A percentile compares a stretch with the other conserved stretches of the same genome.
phyloP scores from a whole-genome alignment of 1,140 invertebrate genomes.

The Eupeodes corollae region DNA sequence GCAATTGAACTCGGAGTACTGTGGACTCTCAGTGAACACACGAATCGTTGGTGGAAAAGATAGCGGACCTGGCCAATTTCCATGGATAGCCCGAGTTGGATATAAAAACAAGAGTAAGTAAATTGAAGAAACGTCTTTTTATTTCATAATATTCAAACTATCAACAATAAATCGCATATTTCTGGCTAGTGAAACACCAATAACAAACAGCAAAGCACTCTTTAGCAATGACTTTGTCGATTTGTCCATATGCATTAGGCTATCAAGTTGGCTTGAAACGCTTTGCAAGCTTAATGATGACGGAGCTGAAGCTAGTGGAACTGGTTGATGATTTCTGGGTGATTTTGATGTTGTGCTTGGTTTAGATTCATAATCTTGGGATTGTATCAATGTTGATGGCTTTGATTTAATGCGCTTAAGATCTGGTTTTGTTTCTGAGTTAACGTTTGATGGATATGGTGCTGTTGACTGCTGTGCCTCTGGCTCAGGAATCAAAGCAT shows the following conservation, averaged over 20 bases:
- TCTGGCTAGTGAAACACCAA: neutral
- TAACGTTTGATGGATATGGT: no score
- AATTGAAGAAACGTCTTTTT: neutral
- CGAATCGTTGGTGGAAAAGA: conserved; percentile 52
- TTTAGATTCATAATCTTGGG: no score
- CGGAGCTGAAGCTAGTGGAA: no score
- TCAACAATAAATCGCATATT: neutral
- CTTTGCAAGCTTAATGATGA: no score
- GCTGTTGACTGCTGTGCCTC: no score
- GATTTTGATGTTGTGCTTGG: no score
- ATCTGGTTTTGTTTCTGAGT: no score
- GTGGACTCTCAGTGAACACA: conserved; percentile 44
- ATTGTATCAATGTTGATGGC: no score
- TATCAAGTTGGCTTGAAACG: no score
- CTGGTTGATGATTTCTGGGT: no score
- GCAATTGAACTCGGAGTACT: conserved; percentile 27
- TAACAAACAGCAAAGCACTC: neutral
- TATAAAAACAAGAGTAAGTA: conserved; percentile 38
- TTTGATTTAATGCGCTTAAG: no score
- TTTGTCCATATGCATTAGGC: conserved; percentile 5
- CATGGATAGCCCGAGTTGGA: conserved; percentile 55
- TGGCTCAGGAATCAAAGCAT: no score
- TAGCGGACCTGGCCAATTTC: conserved; percentile 50
- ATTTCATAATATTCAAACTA: neutral
- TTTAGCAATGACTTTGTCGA: neutral